Evolutionary conservation across 2,888 invertebrate genomes (phyloP).

Genomic region (Tridacna crocea): DNA sequence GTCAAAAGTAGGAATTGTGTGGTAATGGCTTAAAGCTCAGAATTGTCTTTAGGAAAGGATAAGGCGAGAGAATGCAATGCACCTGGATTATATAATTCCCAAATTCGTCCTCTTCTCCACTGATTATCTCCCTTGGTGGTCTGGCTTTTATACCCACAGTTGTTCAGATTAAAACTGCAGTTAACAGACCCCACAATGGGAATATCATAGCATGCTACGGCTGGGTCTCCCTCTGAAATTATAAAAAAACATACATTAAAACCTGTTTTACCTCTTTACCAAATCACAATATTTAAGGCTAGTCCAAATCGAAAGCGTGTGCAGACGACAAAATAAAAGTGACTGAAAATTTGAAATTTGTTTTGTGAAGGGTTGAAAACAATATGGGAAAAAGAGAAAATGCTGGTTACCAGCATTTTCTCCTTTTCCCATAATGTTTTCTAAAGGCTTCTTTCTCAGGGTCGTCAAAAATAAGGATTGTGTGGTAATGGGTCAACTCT

Average conservation of each 20-base stretch:
- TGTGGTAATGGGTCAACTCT: too few relatives aligned
- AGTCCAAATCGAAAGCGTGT: too few relatives aligned
- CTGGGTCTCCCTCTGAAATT: neutral
- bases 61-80: too few relatives aligned
- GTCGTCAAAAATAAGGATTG: too few relatives aligned
- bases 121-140: neutral
- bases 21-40: too few relatives aligned
- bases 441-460: too few relatives aligned
- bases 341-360: too few relatives aligned
- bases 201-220: neutral
- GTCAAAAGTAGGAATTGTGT: too few relatives aligned
- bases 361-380: neutral
- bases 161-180: neutral
- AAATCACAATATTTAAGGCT: too few relatives aligned
- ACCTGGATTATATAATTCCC: neutral
- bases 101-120: neutral
- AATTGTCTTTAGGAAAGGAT: too few relatives aligned
- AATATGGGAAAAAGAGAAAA: neutral
- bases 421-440: neutral
- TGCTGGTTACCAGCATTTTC: neutral
- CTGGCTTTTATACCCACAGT: neutral
- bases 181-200: neutral
- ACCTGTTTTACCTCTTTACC: neutral
- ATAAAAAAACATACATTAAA: neutral
- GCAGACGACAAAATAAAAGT: too few relatives aligned